Percentiles rank a stretch among this genome's conserved stretches.
Evolutionary conservation across 1,140 invertebrate genomes (phyloP).

Genomic region (Drosophila seguyi): DNA sequence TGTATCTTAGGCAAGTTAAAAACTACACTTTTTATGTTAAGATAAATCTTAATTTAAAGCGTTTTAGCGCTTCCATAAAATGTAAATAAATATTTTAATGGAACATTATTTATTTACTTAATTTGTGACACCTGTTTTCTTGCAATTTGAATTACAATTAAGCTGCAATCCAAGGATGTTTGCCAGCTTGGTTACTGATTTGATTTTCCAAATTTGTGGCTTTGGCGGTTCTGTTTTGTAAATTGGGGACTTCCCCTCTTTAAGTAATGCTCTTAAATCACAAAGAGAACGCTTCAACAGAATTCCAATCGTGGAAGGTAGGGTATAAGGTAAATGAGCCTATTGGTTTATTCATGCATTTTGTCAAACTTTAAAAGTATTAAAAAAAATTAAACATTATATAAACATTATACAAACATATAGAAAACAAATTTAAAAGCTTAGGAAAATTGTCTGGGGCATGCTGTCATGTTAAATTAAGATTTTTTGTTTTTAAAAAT

Average conservation of each 20-base stretch:
- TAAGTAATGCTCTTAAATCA: background rate
- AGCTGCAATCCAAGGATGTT: constrained; percentile 2
- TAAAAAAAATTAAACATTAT: background rate
- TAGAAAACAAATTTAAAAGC: background rate
- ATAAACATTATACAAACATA: background rate
- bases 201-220: constrained; percentile 38
- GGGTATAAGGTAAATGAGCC: background rate
- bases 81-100: background rate
- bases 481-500: background rate
- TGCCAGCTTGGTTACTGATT: constrained; percentile 15
- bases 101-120: background rate
- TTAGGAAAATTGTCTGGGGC: too few relatives aligned
- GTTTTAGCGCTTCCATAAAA: background rate
- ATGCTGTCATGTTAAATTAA: background rate
- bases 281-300: background rate
- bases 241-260: constrained; percentile 20
- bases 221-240: constrained; percentile 12
- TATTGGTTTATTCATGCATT: background rate
- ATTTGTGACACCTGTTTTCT: background rate
- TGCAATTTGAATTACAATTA: background rate
- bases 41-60: background rate
- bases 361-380: background rate
- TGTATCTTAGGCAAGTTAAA: background rate
- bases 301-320: constrained; percentile 48
- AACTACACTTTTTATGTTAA: background rate